Evolutionary conservation across 2,797 vertebrate species (phyloP).

Genomic region (Epinephelus coioides): DNA sequence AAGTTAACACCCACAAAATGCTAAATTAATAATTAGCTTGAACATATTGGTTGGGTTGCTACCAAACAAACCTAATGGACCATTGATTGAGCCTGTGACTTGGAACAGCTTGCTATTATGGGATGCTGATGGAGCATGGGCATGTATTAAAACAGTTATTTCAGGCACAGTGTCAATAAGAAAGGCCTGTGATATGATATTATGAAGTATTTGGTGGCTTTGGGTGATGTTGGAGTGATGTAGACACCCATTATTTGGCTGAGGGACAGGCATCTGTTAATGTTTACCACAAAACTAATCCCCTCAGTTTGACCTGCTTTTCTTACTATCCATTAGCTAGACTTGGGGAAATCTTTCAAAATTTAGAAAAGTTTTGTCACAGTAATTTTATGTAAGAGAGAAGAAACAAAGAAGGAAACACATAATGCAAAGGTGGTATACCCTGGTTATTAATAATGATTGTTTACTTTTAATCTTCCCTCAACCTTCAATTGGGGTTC

Average conservation of each 20-base stretch:
- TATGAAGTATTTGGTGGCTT: conserved; percentile 53
- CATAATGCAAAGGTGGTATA: not conserved
- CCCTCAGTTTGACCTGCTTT: conserved; percentile 40
- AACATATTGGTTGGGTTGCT: conserved; percentile 50
- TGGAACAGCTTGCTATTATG: conserved; percentile 33
- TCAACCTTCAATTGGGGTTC: not conserved
- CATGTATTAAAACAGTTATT: conserved; percentile 43
- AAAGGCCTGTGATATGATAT: conserved; percentile 37
- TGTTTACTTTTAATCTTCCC: not conserved
- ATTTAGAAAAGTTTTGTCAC: not conserved
- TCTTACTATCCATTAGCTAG: conserved; percentile 9
- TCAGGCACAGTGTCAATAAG: conserved; percentile 14
- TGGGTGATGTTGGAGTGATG: conserved; percentile 43
- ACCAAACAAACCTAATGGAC: conserved; percentile 61
- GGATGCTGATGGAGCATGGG: conserved; percentile 62
- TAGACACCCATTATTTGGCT: conserved; percentile 41
- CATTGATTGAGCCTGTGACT: conserved; percentile 24
- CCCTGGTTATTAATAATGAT: not conserved
- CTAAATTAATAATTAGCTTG: conserved; percentile 63
- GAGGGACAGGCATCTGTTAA: conserved; percentile 50
- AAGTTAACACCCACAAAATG: conserved; percentile 1
- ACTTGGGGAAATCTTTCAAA: not conserved
- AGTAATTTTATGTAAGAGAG: not conserved
- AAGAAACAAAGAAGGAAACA: not conserved
- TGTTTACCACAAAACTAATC: conserved; percentile 62